Evolutionary conservation across 2,888 invertebrate species (phyloP).

Genomic region (Nephrotoma appendiculata): DNA sequence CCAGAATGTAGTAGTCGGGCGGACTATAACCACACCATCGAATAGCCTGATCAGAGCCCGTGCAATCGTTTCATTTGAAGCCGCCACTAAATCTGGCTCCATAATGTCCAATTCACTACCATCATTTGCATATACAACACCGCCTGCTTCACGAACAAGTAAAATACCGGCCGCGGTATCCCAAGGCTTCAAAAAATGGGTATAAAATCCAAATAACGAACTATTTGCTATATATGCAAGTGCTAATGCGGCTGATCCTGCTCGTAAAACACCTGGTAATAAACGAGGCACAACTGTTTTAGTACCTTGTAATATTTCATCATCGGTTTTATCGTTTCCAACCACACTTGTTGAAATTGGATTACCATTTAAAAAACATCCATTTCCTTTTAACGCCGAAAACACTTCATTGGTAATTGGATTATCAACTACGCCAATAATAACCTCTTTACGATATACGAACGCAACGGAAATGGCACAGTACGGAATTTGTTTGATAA

Average conservation of each 20-base stretch:
- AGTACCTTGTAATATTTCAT: not conserved
- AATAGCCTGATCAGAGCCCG: not conserved
- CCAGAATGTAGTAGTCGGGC: not conserved
- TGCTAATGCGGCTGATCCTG: conserved; percentile 58
- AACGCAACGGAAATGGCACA: conserved; percentile 54
- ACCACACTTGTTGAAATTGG: conserved; percentile 29
- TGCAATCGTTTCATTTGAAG: not conserved
- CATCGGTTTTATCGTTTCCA: conserved; percentile 9
- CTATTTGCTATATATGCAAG: conserved; percentile 60
- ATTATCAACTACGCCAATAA: conserved; percentile 60
- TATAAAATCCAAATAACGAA: conserved; percentile 47
- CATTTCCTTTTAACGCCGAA: conserved; percentile 51
- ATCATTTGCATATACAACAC: conserved; percentile 45
- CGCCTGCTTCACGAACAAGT: conserved; percentile 66
- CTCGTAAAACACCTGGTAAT: conserved; percentile 32
- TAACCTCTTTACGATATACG: conserved; percentile 38
- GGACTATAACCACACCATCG: not conserved
- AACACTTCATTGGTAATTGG: conserved; percentile 56
- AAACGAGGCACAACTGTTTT: not conserved
- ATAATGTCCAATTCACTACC: conserved; percentile 23
- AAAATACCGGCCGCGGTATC: conserved; percentile 62
- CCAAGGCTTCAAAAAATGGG: conserved; percentile 60
- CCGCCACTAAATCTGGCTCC: not conserved
- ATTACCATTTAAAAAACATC: conserved; percentile 59
- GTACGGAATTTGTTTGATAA: conserved; percentile 52